Conservation (phyloP, 1,140 invertebrate species). For the Trichoplusia ni region DNA sequence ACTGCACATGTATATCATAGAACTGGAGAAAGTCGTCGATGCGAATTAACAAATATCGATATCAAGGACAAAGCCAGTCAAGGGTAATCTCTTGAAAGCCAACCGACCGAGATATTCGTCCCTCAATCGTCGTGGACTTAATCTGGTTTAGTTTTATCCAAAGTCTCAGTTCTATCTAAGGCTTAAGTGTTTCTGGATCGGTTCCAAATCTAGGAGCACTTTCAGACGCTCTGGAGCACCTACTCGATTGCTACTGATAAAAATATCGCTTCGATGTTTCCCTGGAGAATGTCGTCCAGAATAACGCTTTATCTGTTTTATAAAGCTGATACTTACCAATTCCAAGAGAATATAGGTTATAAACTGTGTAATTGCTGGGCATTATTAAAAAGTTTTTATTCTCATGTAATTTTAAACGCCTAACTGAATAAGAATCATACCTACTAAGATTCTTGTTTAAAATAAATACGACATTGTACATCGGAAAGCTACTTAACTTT, state of each 20-base stretch:
- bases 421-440: no score
- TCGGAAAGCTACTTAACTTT: background rate
- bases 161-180: constrained; percentile 6
- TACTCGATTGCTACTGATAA: constrained; percentile 9
- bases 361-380: no score
- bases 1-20: background rate
- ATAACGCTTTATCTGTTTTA: no score
- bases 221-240: background rate
- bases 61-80: constrained; percentile 1
- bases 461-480: background rate
- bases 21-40: background rate
- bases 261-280: background rate
- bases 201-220: constrained; percentile 15
- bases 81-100: background rate
- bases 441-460: no score
- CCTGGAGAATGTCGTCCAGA: background rate
- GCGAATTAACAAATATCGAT: constrained; percentile 5
- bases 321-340: no score
- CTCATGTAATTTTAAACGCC: no score
- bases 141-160: constrained; percentile 21
- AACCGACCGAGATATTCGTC: background rate
- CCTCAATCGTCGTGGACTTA: background rate
- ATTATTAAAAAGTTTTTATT: no score
- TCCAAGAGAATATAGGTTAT: no score
- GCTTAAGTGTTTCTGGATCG: constrained; percentile 8